phyloP scores from a whole-genome alignment of 1,140 invertebrate genomes.

The Gryllus bimaculatus region DNA sequence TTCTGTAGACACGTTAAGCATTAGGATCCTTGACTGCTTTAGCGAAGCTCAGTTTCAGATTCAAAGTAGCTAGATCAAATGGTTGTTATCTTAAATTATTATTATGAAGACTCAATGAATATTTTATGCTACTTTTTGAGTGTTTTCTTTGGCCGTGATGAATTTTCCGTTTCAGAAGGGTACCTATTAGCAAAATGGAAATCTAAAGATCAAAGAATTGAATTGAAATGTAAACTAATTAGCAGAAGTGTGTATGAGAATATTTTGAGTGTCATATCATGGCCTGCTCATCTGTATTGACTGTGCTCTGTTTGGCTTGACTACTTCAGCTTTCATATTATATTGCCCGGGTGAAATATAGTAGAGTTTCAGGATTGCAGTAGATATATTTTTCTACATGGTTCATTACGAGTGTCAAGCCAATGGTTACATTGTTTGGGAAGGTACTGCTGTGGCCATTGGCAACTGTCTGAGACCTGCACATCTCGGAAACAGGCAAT shows the following conservation, averaged over 20 bases:
- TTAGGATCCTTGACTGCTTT: background rate
- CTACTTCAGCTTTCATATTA: background rate
- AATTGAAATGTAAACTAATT: background rate
- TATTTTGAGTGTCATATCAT: background rate
- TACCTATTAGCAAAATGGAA: background rate
- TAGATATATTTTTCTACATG: slow-evolving; percentile 2
- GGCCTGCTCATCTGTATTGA: background rate
- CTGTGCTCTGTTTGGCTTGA: background rate
- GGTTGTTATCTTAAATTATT: background rate
- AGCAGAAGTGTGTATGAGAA: background rate
- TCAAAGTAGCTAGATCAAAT: background rate
- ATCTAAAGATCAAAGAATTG: background rate
- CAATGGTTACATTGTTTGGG: background rate
- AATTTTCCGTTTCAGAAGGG: background rate
- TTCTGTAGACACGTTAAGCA: background rate
- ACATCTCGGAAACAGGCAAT: no score
- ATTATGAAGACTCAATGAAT: background rate
- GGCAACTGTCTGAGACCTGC: background rate
- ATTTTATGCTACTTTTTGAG: background rate
- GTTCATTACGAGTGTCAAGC: background rate
- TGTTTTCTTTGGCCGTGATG: slow-evolving; percentile 1
- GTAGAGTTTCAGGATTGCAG: background rate
- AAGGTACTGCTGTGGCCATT: background rate
- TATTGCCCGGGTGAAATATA: background rate
- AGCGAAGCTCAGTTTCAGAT: background rate